A percentile compares a stretch with the other conserved stretches of the same genome.
phyloP scores from a whole-genome alignment of 2,797 vertebrate genomes.

The Coregonus ussuriensis region DNA sequence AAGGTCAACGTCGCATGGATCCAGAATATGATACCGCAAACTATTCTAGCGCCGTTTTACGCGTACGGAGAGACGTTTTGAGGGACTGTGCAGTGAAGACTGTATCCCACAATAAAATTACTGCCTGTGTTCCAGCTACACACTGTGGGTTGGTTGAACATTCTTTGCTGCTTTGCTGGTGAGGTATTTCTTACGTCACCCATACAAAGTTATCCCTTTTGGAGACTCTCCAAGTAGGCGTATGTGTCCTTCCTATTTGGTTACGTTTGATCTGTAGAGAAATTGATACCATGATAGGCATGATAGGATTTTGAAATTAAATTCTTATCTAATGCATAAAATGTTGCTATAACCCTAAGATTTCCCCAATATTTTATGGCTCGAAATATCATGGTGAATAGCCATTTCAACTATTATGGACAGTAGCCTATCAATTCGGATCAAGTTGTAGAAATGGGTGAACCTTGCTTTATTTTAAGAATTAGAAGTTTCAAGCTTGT shows the following conservation, averaged over 20 bases:
- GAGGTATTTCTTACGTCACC: slow-evolving; percentile 70
- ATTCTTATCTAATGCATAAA: too few relatives aligned
- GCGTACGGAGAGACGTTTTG: slow-evolving; percentile 53
- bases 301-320: background rate
- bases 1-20: slow-evolving; percentile 45
- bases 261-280: too few relatives aligned
- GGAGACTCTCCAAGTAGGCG: slow-evolving; percentile 37
- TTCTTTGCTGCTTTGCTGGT: slow-evolving; percentile 24
- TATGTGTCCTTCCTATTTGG: background rate
- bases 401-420: background rate
- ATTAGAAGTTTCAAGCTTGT: background rate
- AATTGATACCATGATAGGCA: background rate
- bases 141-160: slow-evolving; percentile 41
- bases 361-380: background rate
- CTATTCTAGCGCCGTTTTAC: slow-evolving; percentile 49
- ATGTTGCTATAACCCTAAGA: background rate
- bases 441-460: background rate
- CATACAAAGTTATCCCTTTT: slow-evolving; percentile 51
- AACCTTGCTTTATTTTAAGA: background rate
- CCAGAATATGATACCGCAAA: slow-evolving; percentile 35
- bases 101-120: slow-evolving; percentile 25
- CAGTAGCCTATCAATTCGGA: background rate
- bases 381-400: background rate
- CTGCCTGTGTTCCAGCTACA: slow-evolving; percentile 36
- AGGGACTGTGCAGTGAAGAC: slow-evolving; percentile 26